phyloP scores from a whole-genome alignment of 2,113 vertebrate genomes.

The Elaphurus davidianus region DNA sequence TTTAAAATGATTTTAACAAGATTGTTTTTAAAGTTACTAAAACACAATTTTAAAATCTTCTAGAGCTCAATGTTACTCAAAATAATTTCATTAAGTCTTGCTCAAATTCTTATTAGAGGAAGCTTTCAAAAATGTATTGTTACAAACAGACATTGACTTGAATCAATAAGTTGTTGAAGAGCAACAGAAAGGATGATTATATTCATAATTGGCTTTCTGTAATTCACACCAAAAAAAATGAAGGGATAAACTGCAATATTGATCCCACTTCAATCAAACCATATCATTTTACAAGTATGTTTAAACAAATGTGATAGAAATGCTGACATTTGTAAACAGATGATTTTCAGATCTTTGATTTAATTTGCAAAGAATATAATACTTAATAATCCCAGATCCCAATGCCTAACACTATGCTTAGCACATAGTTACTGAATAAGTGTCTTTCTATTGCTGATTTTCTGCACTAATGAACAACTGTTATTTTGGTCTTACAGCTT shows the following conservation, averaged over 20 bases:
- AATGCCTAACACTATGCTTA: not conserved
- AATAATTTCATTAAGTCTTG: not conserved
- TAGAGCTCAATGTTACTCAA: not conserved
- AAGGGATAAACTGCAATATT: not conserved
- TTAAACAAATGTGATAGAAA: not conserved
- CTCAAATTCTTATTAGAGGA: not conserved
- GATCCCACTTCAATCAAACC: not conserved
- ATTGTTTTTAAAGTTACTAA: not conserved
- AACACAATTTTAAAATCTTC: not conserved
- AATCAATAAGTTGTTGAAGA: not conserved
- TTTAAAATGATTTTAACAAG: not conserved
- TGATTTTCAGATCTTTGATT: not conserved
- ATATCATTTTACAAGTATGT: not conserved
- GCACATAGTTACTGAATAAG: not conserved
- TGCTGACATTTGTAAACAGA: not conserved
- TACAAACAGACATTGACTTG: not conserved
- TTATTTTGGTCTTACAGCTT: not conserved
- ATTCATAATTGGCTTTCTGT: not conserved
- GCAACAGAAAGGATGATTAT: not conserved
- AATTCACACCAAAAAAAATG: not conserved
- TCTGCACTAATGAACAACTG: not conserved
- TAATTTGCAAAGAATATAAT: not conserved
- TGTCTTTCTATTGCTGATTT: not conserved
- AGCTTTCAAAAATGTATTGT: not conserved
- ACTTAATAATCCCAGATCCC: not conserved